Conservation (phyloP, 2,888 invertebrate genomes). For the Cremastobaeus sp. region DNA sequence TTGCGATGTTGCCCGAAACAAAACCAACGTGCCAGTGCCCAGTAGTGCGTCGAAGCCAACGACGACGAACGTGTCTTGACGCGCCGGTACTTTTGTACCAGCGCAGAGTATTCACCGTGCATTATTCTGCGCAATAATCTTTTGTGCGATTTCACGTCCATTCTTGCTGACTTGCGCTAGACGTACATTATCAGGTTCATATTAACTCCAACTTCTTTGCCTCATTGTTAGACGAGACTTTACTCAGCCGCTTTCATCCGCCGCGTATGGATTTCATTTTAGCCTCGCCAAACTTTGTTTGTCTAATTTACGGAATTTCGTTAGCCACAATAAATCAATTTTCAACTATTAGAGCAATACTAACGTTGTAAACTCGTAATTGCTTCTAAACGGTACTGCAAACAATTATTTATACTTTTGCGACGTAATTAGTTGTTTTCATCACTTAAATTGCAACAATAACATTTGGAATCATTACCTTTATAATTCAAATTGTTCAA, state of each 20-base stretch:
- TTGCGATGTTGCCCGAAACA: slow-evolving; percentile 39
- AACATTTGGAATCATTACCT: too few relatives aligned
- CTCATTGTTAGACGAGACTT: slow-evolving; percentile 26
- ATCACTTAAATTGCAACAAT: too few relatives aligned
- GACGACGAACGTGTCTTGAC: slow-evolving; percentile 22
- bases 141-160: slow-evolving; percentile 47
- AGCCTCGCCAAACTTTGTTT: slow-evolving; percentile 13
- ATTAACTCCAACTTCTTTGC: slow-evolving; percentile 31
- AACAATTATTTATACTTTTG: too few relatives aligned
- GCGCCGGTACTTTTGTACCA: slow-evolving; percentile 38
- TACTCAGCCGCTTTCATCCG: background rate
- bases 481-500: too few relatives aligned
- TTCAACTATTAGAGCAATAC: too few relatives aligned
- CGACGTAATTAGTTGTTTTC: too few relatives aligned
- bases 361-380: too few relatives aligned
- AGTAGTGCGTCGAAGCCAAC: slow-evolving; percentile 10
- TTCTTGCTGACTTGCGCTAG: slow-evolving; percentile 38
- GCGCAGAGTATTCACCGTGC: slow-evolving; percentile 42
- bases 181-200: slow-evolving; percentile 34
- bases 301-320: too few relatives aligned
- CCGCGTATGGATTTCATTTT: slow-evolving; percentile 2
- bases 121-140: slow-evolving; percentile 53
- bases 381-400: too few relatives aligned
- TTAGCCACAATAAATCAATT: too few relatives aligned
- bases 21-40: slow-evolving; percentile 39